These are phyloP conservation scores for Daubentonia madagascariensis DNA, from an alignment of 2,113 vertebrate species.

Conservation along the genomic window DNA sequence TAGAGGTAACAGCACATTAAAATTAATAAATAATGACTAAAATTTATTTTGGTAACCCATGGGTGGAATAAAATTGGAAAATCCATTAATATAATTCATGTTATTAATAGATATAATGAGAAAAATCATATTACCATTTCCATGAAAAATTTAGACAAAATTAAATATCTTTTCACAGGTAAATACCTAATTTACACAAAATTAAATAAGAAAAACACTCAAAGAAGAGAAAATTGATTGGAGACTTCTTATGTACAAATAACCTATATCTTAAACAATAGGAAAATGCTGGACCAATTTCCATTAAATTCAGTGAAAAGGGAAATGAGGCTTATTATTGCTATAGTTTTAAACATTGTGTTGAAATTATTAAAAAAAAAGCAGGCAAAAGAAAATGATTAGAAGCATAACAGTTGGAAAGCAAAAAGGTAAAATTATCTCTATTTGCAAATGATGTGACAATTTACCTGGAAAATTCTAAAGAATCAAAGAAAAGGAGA, in stretches of 20 bases:
- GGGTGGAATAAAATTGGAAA: neutral
- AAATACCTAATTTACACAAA: neutral
- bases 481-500: neutral
- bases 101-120: neutral
- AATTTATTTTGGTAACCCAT: conserved; percentile 2
- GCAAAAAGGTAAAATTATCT: neutral
- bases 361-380: conserved; percentile 19
- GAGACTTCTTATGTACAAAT: neutral
- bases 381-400: neutral
- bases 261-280: neutral
- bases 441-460: neutral
- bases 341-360: neutral
- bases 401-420: neutral
- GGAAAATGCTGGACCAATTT: neutral
- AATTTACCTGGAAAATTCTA: neutral
- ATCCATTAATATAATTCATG: neutral
- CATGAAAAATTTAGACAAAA: neutral
- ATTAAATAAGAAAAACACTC: neutral
- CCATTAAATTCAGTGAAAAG: conserved; percentile 12
- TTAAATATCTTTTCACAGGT: neutral
- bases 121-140: neutral
- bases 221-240: neutral
- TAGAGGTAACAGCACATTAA: neutral
- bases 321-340: neutral
- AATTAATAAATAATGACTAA: conserved; percentile 23